These are phyloP conservation scores for Microctonus hyperodae DNA, from an alignment of 2,888 invertebrate species.

Conservation along the genomic window DNA sequence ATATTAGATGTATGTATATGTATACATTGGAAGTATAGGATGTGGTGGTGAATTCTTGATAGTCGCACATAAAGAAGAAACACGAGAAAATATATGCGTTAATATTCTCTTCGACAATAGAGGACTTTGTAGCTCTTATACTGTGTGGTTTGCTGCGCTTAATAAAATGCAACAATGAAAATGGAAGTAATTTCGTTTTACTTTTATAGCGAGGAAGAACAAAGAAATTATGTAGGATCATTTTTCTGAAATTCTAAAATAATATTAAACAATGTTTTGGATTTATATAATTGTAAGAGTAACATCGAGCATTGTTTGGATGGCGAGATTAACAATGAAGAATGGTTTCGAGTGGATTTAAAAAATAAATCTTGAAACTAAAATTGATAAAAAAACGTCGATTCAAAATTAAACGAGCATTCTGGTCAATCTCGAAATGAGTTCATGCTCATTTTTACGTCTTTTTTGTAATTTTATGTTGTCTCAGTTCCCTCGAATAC, in stretches of 20 bases:
- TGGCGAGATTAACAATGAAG: background rate
- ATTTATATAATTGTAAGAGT: background rate
- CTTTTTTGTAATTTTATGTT: constrained; percentile 1
- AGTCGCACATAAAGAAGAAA: background rate
- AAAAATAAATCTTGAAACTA: constrained; percentile 8
- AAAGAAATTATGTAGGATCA: too few species aligned
- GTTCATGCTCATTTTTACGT: background rate
- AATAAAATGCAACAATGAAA: background rate
- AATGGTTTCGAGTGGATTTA: background rate
- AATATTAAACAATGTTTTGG: background rate
- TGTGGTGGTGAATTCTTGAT: background rate
- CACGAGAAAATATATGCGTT: background rate
- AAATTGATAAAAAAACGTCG: constrained; percentile 36
- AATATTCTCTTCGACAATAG: background rate
- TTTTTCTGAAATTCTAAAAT: too few species aligned
- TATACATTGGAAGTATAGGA: background rate
- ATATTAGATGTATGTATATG: too few species aligned
- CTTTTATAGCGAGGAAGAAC: too few species aligned
- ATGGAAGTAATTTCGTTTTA: too few species aligned
- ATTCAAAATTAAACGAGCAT: constrained; percentile 30
- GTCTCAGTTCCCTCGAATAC: background rate
- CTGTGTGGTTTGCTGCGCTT: background rate
- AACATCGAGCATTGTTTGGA: background rate
- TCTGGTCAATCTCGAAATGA: constrained; percentile 28
- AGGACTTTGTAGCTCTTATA: background rate